Conservation (phyloP, 2,888 invertebrate species). For the Patella depressa region DNA sequence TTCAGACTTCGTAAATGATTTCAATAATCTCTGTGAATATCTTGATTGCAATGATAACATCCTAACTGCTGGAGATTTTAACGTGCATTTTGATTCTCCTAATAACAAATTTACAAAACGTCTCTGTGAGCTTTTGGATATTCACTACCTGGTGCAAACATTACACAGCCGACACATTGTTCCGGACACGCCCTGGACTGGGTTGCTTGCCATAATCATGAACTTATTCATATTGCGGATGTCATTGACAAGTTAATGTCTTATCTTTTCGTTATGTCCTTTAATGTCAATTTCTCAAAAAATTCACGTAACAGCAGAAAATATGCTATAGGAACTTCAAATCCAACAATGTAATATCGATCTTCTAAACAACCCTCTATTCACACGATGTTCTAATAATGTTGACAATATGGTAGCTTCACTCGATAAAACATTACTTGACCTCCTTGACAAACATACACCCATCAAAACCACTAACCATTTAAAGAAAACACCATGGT, state of each 20-base stretch:
- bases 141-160: background rate
- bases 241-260: background rate
- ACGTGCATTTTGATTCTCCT: background rate
- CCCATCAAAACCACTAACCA: background rate
- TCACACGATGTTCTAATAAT: background rate
- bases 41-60: background rate
- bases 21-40: background rate
- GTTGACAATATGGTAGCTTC: background rate
- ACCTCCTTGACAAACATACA: constrained; percentile 4
- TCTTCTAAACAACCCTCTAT: background rate
- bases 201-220: background rate
- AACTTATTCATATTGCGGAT: background rate
- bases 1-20: background rate
- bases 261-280: background rate
- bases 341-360: background rate
- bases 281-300: background rate
- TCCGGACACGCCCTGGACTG: constrained; percentile 5
- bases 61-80: background rate
- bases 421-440: background rate
- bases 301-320: background rate
- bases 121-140: background rate
- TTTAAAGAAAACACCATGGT: background rate
- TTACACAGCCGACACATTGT: background rate
- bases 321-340: background rate
- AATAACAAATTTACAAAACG: background rate